Evolutionary conservation across 2,888 invertebrate genomes (phyloP), one percentile per base, ranked within the genome.

Genomic region (Zelleria hepariella): DNA sequence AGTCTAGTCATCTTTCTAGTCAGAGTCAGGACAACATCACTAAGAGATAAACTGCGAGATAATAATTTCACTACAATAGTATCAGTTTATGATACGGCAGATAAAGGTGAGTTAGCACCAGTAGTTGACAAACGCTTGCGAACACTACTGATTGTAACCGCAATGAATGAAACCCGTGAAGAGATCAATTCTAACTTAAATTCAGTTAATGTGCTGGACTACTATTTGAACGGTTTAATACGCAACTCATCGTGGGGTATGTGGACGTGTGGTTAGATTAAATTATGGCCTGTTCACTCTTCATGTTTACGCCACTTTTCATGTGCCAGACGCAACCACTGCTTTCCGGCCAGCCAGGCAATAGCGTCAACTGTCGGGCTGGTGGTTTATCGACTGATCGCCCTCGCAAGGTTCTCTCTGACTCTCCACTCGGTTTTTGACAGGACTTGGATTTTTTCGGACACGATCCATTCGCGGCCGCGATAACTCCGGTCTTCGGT

Each of bases 241-340:
- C 77, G 80, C 63, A 81, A 77, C 63, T 67, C 80, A 48, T 68
- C 72, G 56, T 64, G 77, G 61, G 75, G 83, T 82, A 67, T 58
- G 79, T 78, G 66, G 60, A 48, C 62, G 51, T n/a, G 2, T n/a
- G n/a, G 18, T 49, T 49, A 0, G 5, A 49, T 49, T 18, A 49
- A 3, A 4, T 20, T 1, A 20, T 7, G 49, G 20, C 18, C 7
- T 2, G 2, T 20, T 2, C 7, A 49, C 8, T n/a, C 21, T n/a
- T 6, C n/a, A 20, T 20, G 18, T 49, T 20, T 49, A n/a, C n/a
- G n/a, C n/a, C n/a, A n/a, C n/a, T n/a, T n/a, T n/a, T n/a, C n/a
- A n/a, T n/a, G n/a, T n/a, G n/a, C n/a, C n/a, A n/a, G n/a, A n/a
- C n/a, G n/a, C n/a, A n/a, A n/a, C n/a, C n/a, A n/a, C n/a, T n/a